These are phyloP conservation scores for Pygmarrhopalites habei DNA, from an alignment of 1,140 invertebrate species.

Conservation along the genomic window DNA sequence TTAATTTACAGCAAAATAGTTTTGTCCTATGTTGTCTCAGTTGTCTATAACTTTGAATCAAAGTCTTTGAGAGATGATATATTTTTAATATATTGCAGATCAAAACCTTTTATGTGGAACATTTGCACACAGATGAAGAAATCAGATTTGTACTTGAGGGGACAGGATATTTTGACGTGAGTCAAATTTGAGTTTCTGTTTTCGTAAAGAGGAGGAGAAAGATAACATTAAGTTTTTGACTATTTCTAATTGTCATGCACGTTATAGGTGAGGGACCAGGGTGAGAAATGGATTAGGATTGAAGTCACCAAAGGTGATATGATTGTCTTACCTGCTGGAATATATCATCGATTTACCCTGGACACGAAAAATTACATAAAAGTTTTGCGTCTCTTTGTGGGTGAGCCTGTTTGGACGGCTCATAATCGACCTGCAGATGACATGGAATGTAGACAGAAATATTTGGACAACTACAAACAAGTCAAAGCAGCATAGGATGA, in stretches of 20 bases:
- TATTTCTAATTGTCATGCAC: too few relatives aligned
- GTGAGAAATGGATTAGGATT: constrained; percentile 89
- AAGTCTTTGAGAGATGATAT: too few relatives aligned
- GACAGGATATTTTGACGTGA: constrained; percentile 93
- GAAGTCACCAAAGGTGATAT: constrained; percentile 68
- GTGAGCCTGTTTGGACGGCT: constrained; percentile 86
- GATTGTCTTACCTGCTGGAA: constrained; percentile 88
- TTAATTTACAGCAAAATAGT: neutral
- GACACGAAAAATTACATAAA: constrained; percentile 65
- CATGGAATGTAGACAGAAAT: constrained; percentile 67
- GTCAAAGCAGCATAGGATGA: too few relatives aligned
- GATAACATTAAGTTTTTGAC: too few relatives aligned
- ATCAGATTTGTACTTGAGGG: constrained; percentile 76
- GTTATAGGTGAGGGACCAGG: neutral
- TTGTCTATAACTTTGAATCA: neutral
- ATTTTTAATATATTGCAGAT: constrained; percentile 49
- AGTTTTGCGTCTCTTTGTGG: constrained; percentile 62
- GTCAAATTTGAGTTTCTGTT: too few relatives aligned
- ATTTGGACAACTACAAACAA: constrained; percentile 46
- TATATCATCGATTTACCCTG: constrained; percentile 96
- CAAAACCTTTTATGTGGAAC: constrained; percentile 78
- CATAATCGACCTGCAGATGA: constrained; percentile 81
- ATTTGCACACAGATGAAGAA: constrained; percentile 96
- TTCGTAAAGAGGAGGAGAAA: constrained; percentile 59
- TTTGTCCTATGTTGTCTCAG: neutral